Evolutionary conservation across 2,797 vertebrate genomes (phyloP).

Genomic region (Alca torda): DNA sequence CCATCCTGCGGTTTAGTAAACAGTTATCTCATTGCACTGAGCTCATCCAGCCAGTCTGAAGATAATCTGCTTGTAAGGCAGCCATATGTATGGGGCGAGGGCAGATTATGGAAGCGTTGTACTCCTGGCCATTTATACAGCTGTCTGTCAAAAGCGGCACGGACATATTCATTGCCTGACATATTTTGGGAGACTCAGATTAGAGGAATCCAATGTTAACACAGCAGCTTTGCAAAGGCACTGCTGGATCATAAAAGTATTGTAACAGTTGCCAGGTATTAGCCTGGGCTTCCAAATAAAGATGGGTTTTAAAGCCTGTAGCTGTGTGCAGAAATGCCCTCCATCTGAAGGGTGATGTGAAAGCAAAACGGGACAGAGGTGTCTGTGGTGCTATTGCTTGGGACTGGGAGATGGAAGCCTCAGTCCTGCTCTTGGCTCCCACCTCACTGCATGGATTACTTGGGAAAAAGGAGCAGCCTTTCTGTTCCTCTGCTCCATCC

Average conservation of each 20-base stretch:
- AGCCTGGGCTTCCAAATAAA: not conserved
- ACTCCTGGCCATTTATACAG: not conserved
- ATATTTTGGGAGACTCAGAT: not conserved
- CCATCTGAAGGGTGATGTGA: not conserved
- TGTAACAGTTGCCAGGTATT: not conserved
- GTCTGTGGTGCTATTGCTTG: not conserved
- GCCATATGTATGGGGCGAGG: not conserved
- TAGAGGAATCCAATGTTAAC: not conserved
- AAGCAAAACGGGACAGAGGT: not conserved
- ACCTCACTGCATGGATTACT: not conserved
- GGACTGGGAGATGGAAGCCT: not conserved
- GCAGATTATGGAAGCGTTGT: not conserved
- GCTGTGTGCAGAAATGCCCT: not conserved
- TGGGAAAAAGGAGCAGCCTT: not conserved
- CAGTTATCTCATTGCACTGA: not conserved
- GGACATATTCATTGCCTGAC: rapidly evolving
- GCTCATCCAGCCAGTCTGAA: not conserved
- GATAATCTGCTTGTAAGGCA: not conserved
- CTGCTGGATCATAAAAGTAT: not conserved
- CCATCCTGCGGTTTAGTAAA: not conserved
- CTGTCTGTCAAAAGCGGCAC: not conserved
- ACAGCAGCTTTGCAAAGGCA: not conserved
- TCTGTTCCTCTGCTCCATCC: not conserved
- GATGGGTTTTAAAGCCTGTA: not conserved
- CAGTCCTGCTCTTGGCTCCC: not conserved